Percentiles rank a stretch among this genome's conserved stretches.
Conservation (phyloP, 2,113 vertebrate genomes). For the Spheniscus mendiculus region DNA sequence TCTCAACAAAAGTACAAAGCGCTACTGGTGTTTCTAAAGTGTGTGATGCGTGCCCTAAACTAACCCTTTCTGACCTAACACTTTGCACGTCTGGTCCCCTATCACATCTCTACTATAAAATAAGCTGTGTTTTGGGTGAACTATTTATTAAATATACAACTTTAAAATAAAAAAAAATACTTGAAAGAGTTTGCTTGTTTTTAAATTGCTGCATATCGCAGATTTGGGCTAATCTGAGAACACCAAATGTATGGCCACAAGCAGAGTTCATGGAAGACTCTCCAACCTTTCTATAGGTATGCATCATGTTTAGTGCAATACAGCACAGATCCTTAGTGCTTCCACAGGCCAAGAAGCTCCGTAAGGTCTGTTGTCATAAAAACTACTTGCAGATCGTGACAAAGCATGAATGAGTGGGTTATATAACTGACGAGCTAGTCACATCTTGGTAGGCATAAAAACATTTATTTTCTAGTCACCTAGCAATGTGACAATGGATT, state of each 20-base stretch:
- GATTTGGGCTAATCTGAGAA: background rate
- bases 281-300: background rate
- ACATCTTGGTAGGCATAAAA: background rate
- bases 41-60: background rate
- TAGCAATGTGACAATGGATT: background rate
- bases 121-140: background rate
- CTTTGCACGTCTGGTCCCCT: background rate
- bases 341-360: background rate
- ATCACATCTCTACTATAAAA: background rate
- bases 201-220: background rate
- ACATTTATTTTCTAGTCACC: slow-evolving; percentile 40
- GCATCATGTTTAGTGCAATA: background rate
- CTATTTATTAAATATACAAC: background rate
- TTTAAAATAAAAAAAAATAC: background rate
- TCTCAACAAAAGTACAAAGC: background rate
- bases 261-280: background rate
- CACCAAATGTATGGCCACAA: background rate
- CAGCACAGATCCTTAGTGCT: background rate
- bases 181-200: background rate
- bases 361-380: background rate
- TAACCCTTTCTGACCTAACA: background rate
- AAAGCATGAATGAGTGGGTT: background rate
- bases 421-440: background rate
- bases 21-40: background rate
- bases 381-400: background rate